Evolutionary conservation across 2,888 invertebrate genomes (phyloP), one percentile per base, ranked within the genome.

Genomic region (Megaustenia siamemsis): DNA sequence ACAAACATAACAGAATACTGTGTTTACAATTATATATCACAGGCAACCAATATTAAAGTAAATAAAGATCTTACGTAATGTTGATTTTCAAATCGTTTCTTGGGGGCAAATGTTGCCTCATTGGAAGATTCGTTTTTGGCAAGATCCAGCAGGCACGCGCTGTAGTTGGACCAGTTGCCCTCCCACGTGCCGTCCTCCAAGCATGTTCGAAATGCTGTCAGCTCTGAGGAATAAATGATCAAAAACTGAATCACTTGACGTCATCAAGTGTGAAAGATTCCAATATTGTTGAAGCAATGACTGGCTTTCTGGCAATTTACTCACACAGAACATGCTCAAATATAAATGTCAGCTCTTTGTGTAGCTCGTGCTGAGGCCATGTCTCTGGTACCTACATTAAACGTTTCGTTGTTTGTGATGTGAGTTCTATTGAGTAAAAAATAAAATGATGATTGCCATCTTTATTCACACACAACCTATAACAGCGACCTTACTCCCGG

Each of bases 161-260:
- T 68, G 56, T 76, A 83, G 56, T 83, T 77, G 1, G 83, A 77
- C 75, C 75, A 83, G 77, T 83, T 83, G 53, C 28, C 68, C 28
- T 60, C 68, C 83, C 83, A 83, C 5, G 49, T 83, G 1, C 76
- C 83, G 28, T 83, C 35, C 15, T 66, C 18, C 12, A 77, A 32
- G 40, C 83, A 83, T 3, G 77, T 83, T 38, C 77, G 66, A 40
- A 77, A 77, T 18, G 83, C 83, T 15, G 10, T 2, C 3, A 71
- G 45, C 24, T 60, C 82, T 82, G 82, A 1, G 2, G 45, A 56
- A n/a, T 24, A 43, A 12, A 60, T 10, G 53, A 73, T 43, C 24
- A 71, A 43, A 28, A n/a, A 71, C 40, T 28, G n/a, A 32, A 32
- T 63, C 32, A 63, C 32, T 63, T 63, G 28, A 63, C 32, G 1